phyloP scores from a whole-genome alignment of 2,113 vertebrate genomes.

The Tamias sibiricus region DNA sequence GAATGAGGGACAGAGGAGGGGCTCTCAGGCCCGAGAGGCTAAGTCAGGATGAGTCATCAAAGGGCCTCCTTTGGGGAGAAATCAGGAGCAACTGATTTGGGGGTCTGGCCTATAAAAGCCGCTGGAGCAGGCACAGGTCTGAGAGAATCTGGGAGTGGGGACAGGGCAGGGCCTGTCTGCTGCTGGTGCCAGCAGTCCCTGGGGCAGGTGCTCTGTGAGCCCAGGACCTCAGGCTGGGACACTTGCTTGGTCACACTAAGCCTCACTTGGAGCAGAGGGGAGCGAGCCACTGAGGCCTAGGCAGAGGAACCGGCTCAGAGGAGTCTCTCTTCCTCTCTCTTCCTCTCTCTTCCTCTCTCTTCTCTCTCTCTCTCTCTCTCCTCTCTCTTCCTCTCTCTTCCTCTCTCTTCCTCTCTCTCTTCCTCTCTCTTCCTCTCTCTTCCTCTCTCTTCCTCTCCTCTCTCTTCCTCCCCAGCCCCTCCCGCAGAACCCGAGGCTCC shows the following conservation, averaged over 20 bases:
- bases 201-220: no score
- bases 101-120: neutral
- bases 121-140: rapidly evolving
- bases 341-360: no score
- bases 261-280: neutral
- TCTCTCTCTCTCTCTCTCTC: no score
- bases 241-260: neutral
- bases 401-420: no score
- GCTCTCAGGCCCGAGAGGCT: neutral
- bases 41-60: neutral
- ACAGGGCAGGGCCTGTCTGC: rapidly evolving
- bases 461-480: neutral
- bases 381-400: no score
- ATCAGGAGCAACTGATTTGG: neutral
- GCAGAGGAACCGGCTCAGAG: neutral
- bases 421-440: no score
- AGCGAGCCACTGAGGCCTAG: neutral
- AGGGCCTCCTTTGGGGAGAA: neutral
- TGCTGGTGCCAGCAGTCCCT: neutral
- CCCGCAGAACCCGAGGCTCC: neutral
- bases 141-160: neutral
- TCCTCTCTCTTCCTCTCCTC: no score
- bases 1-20: neutral
- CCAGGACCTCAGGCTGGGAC: neutral
- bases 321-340: neutral